Evolutionary conservation across 2,113 vertebrate genomes (phyloP), one percentile per base, ranked within the genome.

Genomic region (Poecile atricapillus): DNA sequence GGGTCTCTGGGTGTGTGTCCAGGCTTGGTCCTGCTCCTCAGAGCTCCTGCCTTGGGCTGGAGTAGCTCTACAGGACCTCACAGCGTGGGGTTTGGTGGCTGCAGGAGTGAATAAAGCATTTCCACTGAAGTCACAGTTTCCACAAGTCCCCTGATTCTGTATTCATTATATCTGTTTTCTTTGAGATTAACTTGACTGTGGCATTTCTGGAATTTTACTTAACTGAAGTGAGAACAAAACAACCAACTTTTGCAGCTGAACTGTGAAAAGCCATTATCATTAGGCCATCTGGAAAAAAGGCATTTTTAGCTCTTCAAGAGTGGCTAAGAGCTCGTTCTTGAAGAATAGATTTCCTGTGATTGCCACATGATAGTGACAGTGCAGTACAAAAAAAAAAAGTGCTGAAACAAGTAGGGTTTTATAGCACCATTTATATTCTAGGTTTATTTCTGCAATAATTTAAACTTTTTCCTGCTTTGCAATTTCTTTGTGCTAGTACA

Each of bases 371-470:
- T 95, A 95, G 83, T 91, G 92, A 94, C 75, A 80, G 71, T 77
- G 87, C 79, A 81, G 84, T 90, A 46, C 47, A 69, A 92, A 74
- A 81, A 76, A 58, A 88, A 94, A 94, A 73, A 82, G 85, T 92
- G 86, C 94, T 95, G 90, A 95, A 94, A 95, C 86, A 94, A 96
- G 88, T 84, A 91, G 58, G 77, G 52, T 55, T 96, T 96, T 95
- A 92, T 95, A 94, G 89, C 80, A 83, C 95, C 74, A 82, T 92
- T 94, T 96, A 93, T 94, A 93, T 89, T 94, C 89, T 71, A 62
- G 46, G 84, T 94, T 96, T 95, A 95, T 96, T 97, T 94, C 83
- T 93, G 92, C 93, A 94, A 89, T 95, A 95, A 88, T 93, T 96
- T 96, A 75, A 91, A 88, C 80, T 92, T 96, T 92, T 93, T 94